These are phyloP conservation scores for Cerceris ruficornis DNA, from an alignment of 2,888 invertebrate species.

Conservation along the genomic window DNA sequence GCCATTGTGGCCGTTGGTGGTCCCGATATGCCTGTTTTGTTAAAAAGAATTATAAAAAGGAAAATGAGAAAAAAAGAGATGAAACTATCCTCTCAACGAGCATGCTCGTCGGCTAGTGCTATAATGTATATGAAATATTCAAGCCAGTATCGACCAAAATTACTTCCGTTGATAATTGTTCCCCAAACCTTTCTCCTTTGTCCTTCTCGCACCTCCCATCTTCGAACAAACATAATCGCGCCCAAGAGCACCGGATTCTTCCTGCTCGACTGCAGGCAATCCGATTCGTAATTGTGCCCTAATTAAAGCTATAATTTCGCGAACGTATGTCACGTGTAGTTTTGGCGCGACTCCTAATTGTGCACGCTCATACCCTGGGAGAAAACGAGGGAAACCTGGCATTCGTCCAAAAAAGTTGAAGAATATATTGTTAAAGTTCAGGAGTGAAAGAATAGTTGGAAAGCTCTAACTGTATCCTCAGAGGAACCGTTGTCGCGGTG, in stretches of 20 bases:
- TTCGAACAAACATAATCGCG: slow-evolving; percentile 28
- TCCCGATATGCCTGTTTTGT: slow-evolving; percentile 47
- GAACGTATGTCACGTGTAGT: slow-evolving; percentile 53
- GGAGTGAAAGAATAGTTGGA: slow-evolving; percentile 42
- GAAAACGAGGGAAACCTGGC: slow-evolving; percentile 50
- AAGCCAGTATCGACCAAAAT: slow-evolving; percentile 57
- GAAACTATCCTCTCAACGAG: background rate
- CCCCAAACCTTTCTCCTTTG: slow-evolving; percentile 14
- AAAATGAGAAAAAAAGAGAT: background rate
- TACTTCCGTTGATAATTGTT: slow-evolving; percentile 53
- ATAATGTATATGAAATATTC: slow-evolving; percentile 31
- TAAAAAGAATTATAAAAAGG: slow-evolving; percentile 13
- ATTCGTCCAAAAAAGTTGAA: slow-evolving; percentile 63
- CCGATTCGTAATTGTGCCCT: slow-evolving; percentile 58
- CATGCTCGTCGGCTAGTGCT: slow-evolving; percentile 13
- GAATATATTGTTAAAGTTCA: slow-evolving; percentile 72
- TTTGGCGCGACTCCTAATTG: slow-evolving; percentile 59
- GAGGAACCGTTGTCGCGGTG: slow-evolving; percentile 50
- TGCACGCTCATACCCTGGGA: slow-evolving; percentile 50
- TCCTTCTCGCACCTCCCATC: slow-evolving; percentile 24
- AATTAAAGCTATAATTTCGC: slow-evolving; percentile 61
- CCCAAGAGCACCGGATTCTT: slow-evolving; percentile 36
- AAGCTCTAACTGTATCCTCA: slow-evolving; percentile 54
- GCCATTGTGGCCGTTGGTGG: slow-evolving; percentile 29
- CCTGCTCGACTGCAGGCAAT: slow-evolving; percentile 28